Evolutionary conservation across 2,888 invertebrate species (phyloP).

Genomic region (Ditula angustiorana): DNA sequence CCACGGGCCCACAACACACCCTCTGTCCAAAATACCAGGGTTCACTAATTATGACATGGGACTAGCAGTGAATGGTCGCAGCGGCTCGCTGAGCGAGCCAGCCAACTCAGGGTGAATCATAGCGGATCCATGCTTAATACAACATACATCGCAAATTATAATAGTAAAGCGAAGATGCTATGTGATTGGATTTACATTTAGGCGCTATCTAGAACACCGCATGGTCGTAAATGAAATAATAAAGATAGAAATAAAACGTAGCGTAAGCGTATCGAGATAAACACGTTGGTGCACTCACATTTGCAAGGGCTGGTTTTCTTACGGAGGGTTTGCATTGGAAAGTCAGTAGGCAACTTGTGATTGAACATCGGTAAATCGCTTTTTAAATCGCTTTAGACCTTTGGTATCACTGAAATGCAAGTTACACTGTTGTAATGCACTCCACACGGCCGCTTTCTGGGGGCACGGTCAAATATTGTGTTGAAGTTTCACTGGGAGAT

Average conservation of each 20-base stretch:
- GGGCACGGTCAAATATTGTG: conserved; percentile 55
- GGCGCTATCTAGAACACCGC: conserved; percentile 72
- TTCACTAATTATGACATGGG: conserved; percentile 67
- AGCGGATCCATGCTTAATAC: conserved; percentile 75
- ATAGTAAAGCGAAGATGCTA: conserved; percentile 68
- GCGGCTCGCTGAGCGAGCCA: no score
- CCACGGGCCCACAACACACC: conserved; percentile 72
- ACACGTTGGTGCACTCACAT: conserved; percentile 89
- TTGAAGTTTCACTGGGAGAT: conserved; percentile 62
- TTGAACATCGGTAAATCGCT: conserved; percentile 78
- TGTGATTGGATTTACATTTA: conserved; percentile 67
- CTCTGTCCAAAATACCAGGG: conserved; percentile 83
- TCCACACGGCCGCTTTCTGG: conserved; percentile 52
- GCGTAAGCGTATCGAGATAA: conserved; percentile 52
- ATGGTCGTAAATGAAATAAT: conserved; percentile 60
- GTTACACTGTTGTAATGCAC: conserved; percentile 70
- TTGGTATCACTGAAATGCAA: conserved; percentile 75
- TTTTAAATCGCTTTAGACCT: conserved; percentile 61
- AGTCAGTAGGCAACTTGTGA: conserved; percentile 85
- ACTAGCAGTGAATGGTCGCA: conserved; percentile 60
- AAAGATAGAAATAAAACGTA: conserved; percentile 54
- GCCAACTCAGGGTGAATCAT: conserved; percentile 44
- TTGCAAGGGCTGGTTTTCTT: conserved; percentile 97
- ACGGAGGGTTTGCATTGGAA: conserved; percentile 95
- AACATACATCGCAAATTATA: conserved; percentile 77